A percentile compares a stretch with the other conserved stretches of the same genome.
These are phyloP conservation scores for Oncorhynchus kisutch DNA, from an alignment of 2,113 vertebrate species.

Conservation along the genomic window DNA sequence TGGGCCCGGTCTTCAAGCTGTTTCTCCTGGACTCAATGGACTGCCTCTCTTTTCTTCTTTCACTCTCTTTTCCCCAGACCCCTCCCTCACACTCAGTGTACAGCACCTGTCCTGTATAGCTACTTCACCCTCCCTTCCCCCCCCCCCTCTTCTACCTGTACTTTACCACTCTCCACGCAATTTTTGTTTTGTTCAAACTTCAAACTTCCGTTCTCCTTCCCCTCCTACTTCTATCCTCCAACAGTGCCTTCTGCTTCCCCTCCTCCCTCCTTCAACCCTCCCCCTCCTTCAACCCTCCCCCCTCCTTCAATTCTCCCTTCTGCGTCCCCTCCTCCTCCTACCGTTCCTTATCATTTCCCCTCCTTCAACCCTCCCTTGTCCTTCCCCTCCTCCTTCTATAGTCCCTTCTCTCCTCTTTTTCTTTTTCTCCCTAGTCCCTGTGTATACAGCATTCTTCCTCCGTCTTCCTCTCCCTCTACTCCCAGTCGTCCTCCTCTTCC, in stretches of 20 bases:
- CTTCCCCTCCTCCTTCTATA: background rate
- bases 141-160: background rate
- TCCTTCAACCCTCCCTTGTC: background rate
- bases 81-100: background rate
- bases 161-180: background rate
- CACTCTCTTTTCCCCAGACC: background rate
- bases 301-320: background rate
- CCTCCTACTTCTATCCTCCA: background rate
- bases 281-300: background rate
- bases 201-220: background rate
- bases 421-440: constrained; percentile 4
- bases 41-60: background rate
- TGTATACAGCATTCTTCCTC: constrained; percentile 3
- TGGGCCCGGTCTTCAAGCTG: constrained; percentile 35
- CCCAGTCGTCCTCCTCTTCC: background rate
- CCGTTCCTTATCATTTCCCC: too few species aligned
- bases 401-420: constrained; percentile 22
- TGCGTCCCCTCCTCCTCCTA: background rate
- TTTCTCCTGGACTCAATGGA: constrained; percentile 4
- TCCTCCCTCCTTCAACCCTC: background rate
- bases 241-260: too few species aligned
- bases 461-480: constrained; percentile 17
- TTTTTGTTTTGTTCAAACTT: background rate
- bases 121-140: background rate
- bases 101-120: background rate